phyloP scores from a whole-genome alignment of 2,888 invertebrate species.

The Drosophila putrida region DNA sequence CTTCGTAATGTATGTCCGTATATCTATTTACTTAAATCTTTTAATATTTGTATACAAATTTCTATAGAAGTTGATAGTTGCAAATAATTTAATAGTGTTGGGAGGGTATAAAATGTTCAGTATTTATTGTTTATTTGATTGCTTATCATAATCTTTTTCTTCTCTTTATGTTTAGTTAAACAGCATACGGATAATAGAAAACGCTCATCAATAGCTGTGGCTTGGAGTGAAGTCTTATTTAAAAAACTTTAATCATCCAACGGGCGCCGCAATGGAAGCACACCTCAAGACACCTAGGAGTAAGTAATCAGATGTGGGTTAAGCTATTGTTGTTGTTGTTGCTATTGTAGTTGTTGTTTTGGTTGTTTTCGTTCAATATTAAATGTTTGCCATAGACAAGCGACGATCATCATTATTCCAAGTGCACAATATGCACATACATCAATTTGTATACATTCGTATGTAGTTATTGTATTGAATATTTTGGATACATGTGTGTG shows the following conservation, averaged over 20 bases:
- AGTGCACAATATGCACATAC: constrained; percentile 25
- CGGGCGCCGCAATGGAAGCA: constrained; percentile 50
- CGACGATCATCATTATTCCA: constrained; percentile 36
- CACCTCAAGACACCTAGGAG: constrained; percentile 41
- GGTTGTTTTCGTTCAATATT: constrained; percentile 53
- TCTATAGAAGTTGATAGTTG: constrained; percentile 11
- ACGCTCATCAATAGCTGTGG: constrained; percentile 26
- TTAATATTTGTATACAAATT: background rate
- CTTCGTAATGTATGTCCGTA: background rate
- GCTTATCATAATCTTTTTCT: constrained; percentile 22
- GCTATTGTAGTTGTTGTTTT: constrained; percentile 2
- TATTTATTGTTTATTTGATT: constrained; percentile 25
- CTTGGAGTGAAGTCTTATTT: constrained; percentile 28
- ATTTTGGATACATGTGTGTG: background rate
- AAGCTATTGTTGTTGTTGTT: constrained; percentile 33
- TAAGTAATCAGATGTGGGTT: constrained; percentile 65
- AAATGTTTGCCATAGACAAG: constrained; percentile 56
- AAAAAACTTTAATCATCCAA: constrained; percentile 62
- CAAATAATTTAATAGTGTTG: constrained; percentile 6
- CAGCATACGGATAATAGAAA: constrained; percentile 39
- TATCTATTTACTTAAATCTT: background rate
- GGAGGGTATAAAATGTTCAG: background rate
- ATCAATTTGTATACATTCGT: constrained; percentile 11
- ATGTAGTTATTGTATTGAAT: constrained; percentile 11
- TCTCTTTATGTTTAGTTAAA: constrained; percentile 26